Conservation (phyloP, 2,113 vertebrate genomes). For the Blennius ocellaris region DNA sequence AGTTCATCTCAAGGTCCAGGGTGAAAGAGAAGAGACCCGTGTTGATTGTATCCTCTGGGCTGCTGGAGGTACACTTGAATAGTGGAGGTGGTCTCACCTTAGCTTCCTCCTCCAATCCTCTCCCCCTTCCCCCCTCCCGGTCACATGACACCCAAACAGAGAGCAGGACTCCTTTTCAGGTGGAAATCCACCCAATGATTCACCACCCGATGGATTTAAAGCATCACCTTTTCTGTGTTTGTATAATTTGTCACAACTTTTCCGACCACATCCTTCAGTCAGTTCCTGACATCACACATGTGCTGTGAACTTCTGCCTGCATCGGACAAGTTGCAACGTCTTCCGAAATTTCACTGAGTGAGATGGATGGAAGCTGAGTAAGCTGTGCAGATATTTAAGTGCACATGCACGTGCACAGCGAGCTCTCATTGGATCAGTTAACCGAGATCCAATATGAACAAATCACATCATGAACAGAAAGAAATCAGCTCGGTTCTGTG, state of each 20-base stretch:
- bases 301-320: slow-evolving; percentile 1
- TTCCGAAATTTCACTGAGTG: slow-evolving; percentile 57
- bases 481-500: too few species aligned
- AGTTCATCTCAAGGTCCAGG: slow-evolving; percentile 47
- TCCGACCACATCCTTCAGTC: neutral
- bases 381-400: slow-evolving; percentile 2
- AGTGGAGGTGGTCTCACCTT: slow-evolving; percentile 71
- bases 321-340: slow-evolving; percentile 73
- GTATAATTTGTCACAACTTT: slow-evolving; percentile 13
- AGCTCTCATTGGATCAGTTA: slow-evolving; percentile 18
- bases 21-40: neutral
- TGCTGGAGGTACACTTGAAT: slow-evolving; percentile 48
- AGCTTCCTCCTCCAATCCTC: slow-evolving; percentile 45
- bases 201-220: slow-evolving; percentile 63
- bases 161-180: slow-evolving; percentile 54
- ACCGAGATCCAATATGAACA: slow-evolving; percentile 31
- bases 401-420: slow-evolving; percentile 19
- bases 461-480: too few species aligned
- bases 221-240: slow-evolving; percentile 27
- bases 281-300: slow-evolving; percentile 1
- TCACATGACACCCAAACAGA: slow-evolving; percentile 77
- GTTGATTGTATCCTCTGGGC: slow-evolving; percentile 3
- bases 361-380: slow-evolving; percentile 50
- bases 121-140: slow-evolving; percentile 46
- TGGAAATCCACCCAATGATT: slow-evolving; percentile 59